Conservation (phyloP, 2,113 vertebrate genomes). For the Peromyscus californicus region DNA sequence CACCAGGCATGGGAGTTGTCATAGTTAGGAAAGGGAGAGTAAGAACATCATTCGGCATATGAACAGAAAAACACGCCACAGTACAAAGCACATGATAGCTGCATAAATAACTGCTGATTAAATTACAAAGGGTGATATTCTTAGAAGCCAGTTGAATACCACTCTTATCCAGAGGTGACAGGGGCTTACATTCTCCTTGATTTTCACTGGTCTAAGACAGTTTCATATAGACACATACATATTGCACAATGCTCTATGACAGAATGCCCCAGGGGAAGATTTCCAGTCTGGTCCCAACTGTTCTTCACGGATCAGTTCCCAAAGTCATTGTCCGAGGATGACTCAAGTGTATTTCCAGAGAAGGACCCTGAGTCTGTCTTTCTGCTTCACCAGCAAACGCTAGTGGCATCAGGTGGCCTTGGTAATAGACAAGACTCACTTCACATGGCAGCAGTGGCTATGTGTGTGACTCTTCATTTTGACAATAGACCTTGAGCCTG, state of each 20-base stretch:
- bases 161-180: conserved; percentile 46
- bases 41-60: conserved; percentile 13
- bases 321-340: neutral
- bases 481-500: neutral
- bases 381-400: neutral
- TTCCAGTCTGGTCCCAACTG: neutral
- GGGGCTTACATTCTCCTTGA: neutral
- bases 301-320: neutral
- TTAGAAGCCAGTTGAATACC: conserved; percentile 51
- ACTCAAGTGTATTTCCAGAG: neutral
- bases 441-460: neutral
- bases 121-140: conserved; percentile 49
- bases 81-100: conserved; percentile 33
- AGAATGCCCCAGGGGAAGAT: neutral
- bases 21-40: neutral
- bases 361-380: neutral
- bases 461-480: neutral
- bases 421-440: neutral
- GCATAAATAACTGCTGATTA: neutral
- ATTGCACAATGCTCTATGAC: conserved; percentile 10
- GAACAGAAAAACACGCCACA: conserved; percentile 24
- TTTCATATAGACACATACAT: neutral
- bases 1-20: neutral
- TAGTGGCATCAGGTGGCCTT: neutral
- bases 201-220: conserved; percentile 37